Base-by-base conservation (phyloP, 2,797 vertebrate genomes). In the Pogonophryne albipinna region DNA sequence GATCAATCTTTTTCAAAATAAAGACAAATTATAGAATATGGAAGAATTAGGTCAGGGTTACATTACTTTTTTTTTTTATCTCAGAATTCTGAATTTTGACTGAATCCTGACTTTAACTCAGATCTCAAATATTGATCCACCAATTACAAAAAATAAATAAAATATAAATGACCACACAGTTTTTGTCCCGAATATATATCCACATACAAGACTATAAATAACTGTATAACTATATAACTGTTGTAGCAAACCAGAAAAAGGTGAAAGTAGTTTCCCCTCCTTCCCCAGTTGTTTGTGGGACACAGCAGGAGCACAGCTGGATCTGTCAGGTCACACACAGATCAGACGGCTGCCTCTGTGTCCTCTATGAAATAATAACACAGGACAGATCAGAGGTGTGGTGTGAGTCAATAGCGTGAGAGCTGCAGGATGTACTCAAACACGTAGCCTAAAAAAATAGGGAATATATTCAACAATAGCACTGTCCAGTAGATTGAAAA, bases 271-370 rank as follows among this genome's bases (percentile, higher is more conserved):
- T 14, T 71, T 55, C 31, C 58, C 44, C 6, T 45, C 17, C 47
- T 71, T 5, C 66, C n/a, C 2, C 38, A 23, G 23, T 10, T 49
- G 44, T 68, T 58, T 47, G 44, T 63, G 44, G 34, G 51, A 44
- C 31, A n/a, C 71, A 66, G 56, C 23, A 41, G 38, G 67, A 3
- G 1, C 46, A 50, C 79, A 77, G 53, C 44, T 82, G 74, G 51
- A 62, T 17, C 20, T 49, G 47, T 49, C 12, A 38, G 56, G 66
- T 73, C 53, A 77, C 62, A 72, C 44, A 20, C 10, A 62, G 38
- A 38, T 31, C 50, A 66, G 61, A 47, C 20, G 34, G 31, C 16
- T 20, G 50, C n/a, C 15, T 14, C 52, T 58, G 44, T 20, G 14
- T 59, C 47, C 53, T 65, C 17, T 15, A 10, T 2, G 1, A 57